Percentiles rank a stretch among this genome's conserved stretches.
Evolutionary conservation across 2,888 invertebrate genomes (phyloP).

Genomic region (Tuberolachnus salignus): DNA sequence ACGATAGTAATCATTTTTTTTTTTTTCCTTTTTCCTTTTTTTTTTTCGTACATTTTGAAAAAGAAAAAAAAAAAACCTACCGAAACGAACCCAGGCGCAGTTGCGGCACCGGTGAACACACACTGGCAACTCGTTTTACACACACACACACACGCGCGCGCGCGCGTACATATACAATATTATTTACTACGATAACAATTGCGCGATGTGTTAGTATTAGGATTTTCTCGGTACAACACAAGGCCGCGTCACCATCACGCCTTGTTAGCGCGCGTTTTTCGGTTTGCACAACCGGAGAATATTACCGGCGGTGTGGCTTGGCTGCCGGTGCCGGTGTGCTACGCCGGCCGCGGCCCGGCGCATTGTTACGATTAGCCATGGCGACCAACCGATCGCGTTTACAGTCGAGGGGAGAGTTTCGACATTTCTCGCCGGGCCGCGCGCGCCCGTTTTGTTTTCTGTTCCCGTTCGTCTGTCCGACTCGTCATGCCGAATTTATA

Average conservation of each 20-base stretch:
- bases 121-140: neutral
- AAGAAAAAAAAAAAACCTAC: neutral
- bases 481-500: constrained; percentile 50
- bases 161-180: too few species aligned
- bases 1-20: too few species aligned
- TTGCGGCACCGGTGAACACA: neutral
- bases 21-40: too few species aligned
- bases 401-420: constrained; percentile 26
- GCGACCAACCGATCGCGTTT: constrained; percentile 27
- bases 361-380: constrained; percentile 42
- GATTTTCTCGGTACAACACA: constrained; percentile 14
- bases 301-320: too few species aligned
- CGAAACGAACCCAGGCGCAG: too few species aligned
- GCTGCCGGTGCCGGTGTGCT: too few species aligned
- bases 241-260: constrained; percentile 51
- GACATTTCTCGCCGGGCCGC: constrained; percentile 3
- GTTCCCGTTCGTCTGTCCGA: constrained; percentile 17
- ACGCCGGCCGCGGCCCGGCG: too few species aligned
- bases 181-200: neutral
- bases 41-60: too few species aligned
- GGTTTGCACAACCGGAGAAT: constrained; percentile 34
- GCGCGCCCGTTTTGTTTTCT: neutral
- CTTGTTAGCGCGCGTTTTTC: constrained; percentile 25
- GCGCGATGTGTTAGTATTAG: constrained; percentile 24
- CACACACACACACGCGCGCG: too few species aligned